phyloP scores from a whole-genome alignment of 35 echinoderm and acorn worm genomes.

The Eucidaris tribuloides region DNA sequence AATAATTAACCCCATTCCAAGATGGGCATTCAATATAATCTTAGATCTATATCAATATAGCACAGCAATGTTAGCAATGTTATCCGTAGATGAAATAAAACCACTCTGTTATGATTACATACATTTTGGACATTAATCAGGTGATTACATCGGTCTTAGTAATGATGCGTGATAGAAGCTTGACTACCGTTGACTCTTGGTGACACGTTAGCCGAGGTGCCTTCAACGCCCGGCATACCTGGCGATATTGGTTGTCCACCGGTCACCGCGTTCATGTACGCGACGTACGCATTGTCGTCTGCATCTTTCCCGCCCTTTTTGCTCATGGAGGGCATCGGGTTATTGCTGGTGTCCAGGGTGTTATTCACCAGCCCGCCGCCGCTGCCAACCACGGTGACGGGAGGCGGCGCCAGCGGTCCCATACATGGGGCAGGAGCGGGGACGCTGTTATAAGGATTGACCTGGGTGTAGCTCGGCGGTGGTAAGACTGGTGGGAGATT shows the following conservation, averaged over 20 bases:
- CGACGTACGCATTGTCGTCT: background rate
- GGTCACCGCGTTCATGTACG: background rate
- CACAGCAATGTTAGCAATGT: too few relatives aligned
- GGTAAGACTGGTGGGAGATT: too few relatives aligned
- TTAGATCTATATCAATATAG: too few relatives aligned
- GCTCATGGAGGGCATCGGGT: background rate
- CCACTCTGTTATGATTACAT: too few relatives aligned
- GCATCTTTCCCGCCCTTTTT: background rate
- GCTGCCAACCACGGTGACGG: background rate
- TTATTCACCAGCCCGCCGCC: background rate
- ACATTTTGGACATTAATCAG: too few relatives aligned
- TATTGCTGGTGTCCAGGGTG: background rate
- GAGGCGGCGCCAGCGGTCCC: background rate
- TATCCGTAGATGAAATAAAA: too few relatives aligned
- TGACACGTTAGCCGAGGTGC: background rate
- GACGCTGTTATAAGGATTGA: background rate
- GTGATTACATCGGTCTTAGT: too few relatives aligned
- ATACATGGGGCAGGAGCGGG: background rate
- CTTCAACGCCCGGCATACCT: slow-evolving; percentile 16
- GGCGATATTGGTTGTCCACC: too few relatives aligned
- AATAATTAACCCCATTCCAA: too few relatives aligned
- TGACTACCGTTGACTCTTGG: too few relatives aligned
- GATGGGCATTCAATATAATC: too few relatives aligned
- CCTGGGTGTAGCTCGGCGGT: background rate
- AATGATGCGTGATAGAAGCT: too few relatives aligned